Base-by-base conservation (phyloP, 2,113 vertebrate genomes). In the Corvus moneduloides region DNA sequence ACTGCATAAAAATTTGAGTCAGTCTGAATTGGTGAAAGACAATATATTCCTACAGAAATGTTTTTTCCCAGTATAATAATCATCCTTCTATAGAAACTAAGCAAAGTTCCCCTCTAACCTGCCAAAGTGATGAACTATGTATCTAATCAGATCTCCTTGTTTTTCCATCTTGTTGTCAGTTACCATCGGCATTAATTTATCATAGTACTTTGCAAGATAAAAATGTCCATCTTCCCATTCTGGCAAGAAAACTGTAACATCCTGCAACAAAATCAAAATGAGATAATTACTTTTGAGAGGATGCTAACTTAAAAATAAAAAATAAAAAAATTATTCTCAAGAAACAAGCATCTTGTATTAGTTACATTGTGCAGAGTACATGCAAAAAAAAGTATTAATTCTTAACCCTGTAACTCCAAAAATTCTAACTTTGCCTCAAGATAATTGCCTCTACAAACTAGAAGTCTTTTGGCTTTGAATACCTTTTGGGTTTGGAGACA, bases 161-260 rank as follows among this genome's bases (percentile, higher is more conserved):
- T 99, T 99, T 97, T 99, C 99, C 98, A 99, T 98, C 97, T 99
- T 99, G 97, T 99, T 99, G 90, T 99, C 99, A 16, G 99, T 99
- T 91, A 99, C 99, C 98, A 99, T 99, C 0, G 99, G 99, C 99
- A 99, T 99, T 95, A 99, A 97, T 96, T 99, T 99, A 96, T 99
- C 99, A 8, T 99, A 99, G 90, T 99, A 99, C 85, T 99, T 99
- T 33, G 99, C 99, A 93, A 99, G 97, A 91, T 99, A 99, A 94
- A 99, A 99, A 97, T 99, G 99, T 22, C 99, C 99, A 96, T 99
- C 99, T 81, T 99, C 99, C 99, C 99, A 99, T 95, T 99, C 99
- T n/a, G 99, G 99, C 76, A 99, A 97, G 72, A 99, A 98, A 84
- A 92, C 78, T 1, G 99, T 99, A 64, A 99, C 99, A 96, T 99